These are phyloP conservation scores for Otolemur crassicaudatus DNA, from an alignment of 2,797 vertebrate species.

Conservation along the genomic window DNA sequence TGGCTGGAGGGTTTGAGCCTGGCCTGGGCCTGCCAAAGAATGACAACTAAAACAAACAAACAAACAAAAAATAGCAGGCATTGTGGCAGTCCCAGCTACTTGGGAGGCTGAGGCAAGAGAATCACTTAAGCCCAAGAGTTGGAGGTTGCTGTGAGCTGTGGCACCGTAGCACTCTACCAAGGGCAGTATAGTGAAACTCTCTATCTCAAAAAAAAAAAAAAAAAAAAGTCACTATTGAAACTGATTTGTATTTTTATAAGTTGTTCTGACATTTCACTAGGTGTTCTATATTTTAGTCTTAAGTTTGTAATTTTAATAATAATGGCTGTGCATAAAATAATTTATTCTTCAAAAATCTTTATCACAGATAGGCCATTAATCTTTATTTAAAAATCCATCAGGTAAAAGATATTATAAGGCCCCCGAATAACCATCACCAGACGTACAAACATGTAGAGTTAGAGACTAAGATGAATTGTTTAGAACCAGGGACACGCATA, in stretches of 20 bases:
- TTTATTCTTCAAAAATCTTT: neutral
- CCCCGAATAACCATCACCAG: too few relatives aligned
- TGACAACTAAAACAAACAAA: too few relatives aligned
- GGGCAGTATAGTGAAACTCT: too few relatives aligned
- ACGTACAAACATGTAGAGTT: neutral
- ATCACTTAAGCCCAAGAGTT: too few relatives aligned
- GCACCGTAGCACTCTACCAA: too few relatives aligned
- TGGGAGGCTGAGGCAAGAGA: too few relatives aligned
- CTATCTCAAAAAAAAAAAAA: constrained; percentile 6
- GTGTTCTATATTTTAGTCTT: neutral
- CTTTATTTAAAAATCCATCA: neutral
- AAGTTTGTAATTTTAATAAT: neutral
- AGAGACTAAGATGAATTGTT: neutral
- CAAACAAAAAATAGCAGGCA: too few relatives aligned
- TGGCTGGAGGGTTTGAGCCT: too few relatives aligned
- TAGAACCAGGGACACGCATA: neutral
- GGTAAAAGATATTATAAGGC: neutral
- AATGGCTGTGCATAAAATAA: neutral
- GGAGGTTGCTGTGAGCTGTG: too few relatives aligned
- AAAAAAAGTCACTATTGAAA: neutral
- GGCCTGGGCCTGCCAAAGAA: too few relatives aligned
- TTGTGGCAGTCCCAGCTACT: too few relatives aligned
- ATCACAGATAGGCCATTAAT: neutral
- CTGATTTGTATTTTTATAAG: neutral
- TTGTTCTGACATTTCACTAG: neutral